These are phyloP conservation scores for Eulemur macaco DNA, from an alignment of 2,113 vertebrate species.

Conservation along the genomic window DNA sequence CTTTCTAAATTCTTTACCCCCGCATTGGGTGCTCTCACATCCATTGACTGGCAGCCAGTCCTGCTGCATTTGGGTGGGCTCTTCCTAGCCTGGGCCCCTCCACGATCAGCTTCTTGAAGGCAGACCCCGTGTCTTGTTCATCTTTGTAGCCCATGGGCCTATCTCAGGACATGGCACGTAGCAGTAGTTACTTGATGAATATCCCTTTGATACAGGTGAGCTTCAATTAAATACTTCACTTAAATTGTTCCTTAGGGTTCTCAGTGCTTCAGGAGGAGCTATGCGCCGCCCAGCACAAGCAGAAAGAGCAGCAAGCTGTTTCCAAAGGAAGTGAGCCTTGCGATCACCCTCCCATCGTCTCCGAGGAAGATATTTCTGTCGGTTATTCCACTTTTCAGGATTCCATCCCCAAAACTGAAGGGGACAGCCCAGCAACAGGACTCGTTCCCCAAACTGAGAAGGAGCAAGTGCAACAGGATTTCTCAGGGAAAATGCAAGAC, in stretches of 20 bases:
- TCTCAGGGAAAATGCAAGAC: constrained; percentile 85
- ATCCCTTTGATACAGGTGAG: background rate
- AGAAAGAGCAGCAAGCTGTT: constrained; percentile 77
- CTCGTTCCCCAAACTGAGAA: constrained; percentile 87
- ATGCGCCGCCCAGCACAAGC: constrained; percentile 83
- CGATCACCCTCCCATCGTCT: constrained; percentile 91
- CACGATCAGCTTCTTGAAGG: background rate
- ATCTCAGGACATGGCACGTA: background rate
- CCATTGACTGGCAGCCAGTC: background rate
- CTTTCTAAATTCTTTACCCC: background rate
- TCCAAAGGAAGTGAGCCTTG: constrained; percentile 75
- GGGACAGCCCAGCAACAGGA: constrained; percentile 83
- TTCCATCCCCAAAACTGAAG: constrained; percentile 87
- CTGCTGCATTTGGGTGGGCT: background rate
- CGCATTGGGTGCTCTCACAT: background rate
- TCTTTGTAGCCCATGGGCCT: background rate
- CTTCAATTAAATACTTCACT: background rate
- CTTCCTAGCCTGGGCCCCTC: background rate
- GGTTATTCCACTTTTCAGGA: constrained; percentile 91
- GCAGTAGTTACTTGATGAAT: background rate
- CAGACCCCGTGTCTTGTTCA: background rate
- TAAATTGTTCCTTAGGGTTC: constrained; percentile 85
- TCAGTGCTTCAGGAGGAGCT: constrained; percentile 93
- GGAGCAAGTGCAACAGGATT: constrained; percentile 87
- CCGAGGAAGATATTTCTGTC: constrained; percentile 92